These are phyloP conservation scores for Pseudachorutes palmiensis DNA, from an alignment of 1,140 invertebrate species.

Conservation along the genomic window DNA sequence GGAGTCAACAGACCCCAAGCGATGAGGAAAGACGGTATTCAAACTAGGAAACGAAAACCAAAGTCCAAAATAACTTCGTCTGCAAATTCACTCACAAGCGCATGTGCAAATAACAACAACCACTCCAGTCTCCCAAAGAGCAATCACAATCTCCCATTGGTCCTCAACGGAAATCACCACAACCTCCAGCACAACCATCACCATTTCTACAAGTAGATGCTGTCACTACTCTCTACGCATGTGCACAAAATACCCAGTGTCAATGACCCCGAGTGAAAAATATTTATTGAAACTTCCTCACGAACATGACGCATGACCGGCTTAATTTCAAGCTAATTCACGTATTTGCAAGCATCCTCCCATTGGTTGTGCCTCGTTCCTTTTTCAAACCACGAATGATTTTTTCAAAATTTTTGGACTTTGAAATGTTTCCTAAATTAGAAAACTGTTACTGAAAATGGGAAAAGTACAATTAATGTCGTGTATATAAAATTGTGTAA, in stretches of 20 bases:
- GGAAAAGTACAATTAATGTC: neutral
- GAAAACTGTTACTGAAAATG: no score
- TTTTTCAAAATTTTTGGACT: no score
- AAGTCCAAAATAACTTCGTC: constrained; percentile 45
- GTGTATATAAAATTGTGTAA: neutral
- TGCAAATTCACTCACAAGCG: neutral
- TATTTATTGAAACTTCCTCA: no score
- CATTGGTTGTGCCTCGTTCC: no score
- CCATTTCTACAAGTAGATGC: neutral
- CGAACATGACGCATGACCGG: no score
- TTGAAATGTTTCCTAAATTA: no score
- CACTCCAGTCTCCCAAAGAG: neutral
- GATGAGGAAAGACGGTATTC: constrained; percentile 94
- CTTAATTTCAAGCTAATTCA: no score
- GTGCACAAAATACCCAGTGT: neutral
- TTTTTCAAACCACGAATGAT: no score
- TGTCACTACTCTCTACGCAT: neutral
- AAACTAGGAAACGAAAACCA: constrained; percentile 82
- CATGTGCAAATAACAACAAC: neutral
- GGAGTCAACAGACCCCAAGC: constrained; percentile 70
- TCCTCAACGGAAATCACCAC: constrained; percentile 6
- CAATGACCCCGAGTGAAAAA: neutral
- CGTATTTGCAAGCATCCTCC: no score
- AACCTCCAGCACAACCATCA: neutral
- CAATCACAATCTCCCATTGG: neutral